These are phyloP conservation scores for Ellobius talpinus DNA, from an alignment of 2,113 vertebrate genomes.

Conservation along the genomic window DNA sequence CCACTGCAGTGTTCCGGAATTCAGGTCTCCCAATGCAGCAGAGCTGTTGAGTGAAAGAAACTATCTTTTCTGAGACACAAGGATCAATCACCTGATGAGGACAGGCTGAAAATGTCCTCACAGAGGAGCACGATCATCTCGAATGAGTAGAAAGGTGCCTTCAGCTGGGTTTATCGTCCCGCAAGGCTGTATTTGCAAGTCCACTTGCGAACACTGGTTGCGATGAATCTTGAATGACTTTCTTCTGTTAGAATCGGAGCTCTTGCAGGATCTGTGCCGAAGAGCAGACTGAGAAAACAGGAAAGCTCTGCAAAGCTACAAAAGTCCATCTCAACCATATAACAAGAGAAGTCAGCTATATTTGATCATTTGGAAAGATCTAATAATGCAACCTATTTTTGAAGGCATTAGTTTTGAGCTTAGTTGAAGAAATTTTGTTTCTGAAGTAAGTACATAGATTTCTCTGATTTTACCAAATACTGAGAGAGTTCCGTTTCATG, in stretches of 20 bases:
- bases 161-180: background rate
- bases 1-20: background rate
- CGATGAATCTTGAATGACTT: background rate
- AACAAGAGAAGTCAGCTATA: background rate
- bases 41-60: background rate
- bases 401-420: constrained; percentile 7
- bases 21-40: background rate
- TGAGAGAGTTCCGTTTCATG: constrained; percentile 17
- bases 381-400: constrained; percentile 5
- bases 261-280: background rate
- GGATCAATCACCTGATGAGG: background rate
- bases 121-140: background rate
- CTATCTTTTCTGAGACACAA: background rate
- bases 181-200: background rate
- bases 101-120: background rate
- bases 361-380: constrained; percentile 25
- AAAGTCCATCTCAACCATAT: background rate
- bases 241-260: background rate
- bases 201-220: background rate
- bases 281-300: background rate
- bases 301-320: background rate
- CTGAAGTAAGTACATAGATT: constrained; percentile 41
- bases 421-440: constrained; percentile 41
- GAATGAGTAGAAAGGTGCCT: background rate
- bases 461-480: constrained; percentile 48